These are phyloP conservation scores for Lithophane semibrunnea DNA, from an alignment of 2,888 invertebrate genomes.

Conservation along the genomic window DNA sequence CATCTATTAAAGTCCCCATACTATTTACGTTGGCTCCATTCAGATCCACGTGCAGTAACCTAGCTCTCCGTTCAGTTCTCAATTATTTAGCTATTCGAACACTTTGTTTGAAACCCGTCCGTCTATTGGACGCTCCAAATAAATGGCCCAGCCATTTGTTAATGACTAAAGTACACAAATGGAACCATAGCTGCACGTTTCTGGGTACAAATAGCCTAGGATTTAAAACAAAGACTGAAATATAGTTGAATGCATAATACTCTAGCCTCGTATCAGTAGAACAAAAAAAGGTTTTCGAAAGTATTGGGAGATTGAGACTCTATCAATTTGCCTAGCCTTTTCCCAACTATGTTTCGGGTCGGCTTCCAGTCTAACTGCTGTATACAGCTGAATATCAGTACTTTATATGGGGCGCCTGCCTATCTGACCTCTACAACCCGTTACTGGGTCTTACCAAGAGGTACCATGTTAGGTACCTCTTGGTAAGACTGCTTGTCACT, in stretches of 20 bases:
- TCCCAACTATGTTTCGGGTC: too few relatives aligned
- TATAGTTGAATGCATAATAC: not conserved
- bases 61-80: not conserved
- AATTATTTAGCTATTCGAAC: slow-evolving; percentile 28
- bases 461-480: too few relatives aligned
- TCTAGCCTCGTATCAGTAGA: not conserved
- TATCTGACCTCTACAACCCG: too few relatives aligned
- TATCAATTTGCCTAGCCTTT: not conserved
- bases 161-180: not conserved
- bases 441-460: too few relatives aligned
- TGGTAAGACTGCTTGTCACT: too few relatives aligned
- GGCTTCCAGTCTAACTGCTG: too few relatives aligned
- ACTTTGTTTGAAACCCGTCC: slow-evolving; percentile 49
- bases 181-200: not conserved
- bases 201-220: not conserved
- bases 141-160: slow-evolving; percentile 29
- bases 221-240: not conserved
- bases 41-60: slow-evolving; percentile 20
- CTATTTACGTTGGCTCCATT: slow-evolving; percentile 49
- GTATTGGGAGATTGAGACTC: not conserved
- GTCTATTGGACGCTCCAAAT: slow-evolving; percentile 24
- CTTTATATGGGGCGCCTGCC: too few relatives aligned
- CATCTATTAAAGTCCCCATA: slow-evolving; percentile 5
- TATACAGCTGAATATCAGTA: too few relatives aligned
- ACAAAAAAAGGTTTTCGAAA: not conserved